These are phyloP conservation scores for Lycorma delicatula DNA, from an alignment of 1,140 invertebrate genomes.

Conservation along the genomic window DNA sequence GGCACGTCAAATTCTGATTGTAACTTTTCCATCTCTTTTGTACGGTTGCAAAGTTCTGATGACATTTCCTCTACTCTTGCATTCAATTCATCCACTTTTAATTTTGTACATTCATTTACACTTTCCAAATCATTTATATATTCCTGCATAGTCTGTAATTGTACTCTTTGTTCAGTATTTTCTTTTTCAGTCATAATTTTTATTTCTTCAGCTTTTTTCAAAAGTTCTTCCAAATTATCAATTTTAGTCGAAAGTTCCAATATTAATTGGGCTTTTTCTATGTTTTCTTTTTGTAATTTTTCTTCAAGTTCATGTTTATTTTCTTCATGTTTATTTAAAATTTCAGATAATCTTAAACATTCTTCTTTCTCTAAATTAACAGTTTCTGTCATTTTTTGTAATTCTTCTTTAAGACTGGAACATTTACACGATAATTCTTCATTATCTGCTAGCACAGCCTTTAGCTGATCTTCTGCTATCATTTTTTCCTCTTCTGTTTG, in stretches of 20 bases:
- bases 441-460: neutral
- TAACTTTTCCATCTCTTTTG: too few relatives aligned
- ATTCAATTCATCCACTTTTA: too few relatives aligned
- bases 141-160: too few relatives aligned
- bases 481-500: neutral
- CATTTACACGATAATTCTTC: neutral
- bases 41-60: too few relatives aligned
- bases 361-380: slow-evolving; percentile 3
- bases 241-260: slow-evolving; percentile 12
- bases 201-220: slow-evolving; percentile 12
- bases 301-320: slow-evolving; percentile 1
- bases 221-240: slow-evolving; percentile 17
- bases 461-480: neutral
- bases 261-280: slow-evolving; percentile 8
- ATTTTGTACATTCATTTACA: too few relatives aligned
- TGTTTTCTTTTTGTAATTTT: neutral
- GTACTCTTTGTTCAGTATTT: too few relatives aligned
- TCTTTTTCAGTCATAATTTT: neutral
- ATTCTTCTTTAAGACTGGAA: neutral
- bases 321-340: neutral
- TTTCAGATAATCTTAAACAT: neutral
- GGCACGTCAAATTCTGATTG: neutral
- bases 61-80: too few relatives aligned
- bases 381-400: neutral
- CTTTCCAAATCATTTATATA: too few relatives aligned